Base-by-base conservation (phyloP, 1,140 invertebrate genomes). In the Diprion similis region DNA sequence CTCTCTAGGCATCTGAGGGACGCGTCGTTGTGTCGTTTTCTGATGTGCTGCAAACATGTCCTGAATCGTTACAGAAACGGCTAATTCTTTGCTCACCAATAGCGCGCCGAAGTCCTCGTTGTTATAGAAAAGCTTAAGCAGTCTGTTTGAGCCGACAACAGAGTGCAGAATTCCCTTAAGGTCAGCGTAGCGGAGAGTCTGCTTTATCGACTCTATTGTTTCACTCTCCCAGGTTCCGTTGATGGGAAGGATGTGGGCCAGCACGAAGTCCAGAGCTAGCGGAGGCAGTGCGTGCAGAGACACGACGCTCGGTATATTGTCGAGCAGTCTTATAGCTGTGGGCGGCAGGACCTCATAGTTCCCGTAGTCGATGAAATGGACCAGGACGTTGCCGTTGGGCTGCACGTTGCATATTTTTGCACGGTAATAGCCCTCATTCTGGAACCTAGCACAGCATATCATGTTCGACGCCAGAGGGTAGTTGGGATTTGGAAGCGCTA, bases 341-440 rank as follows among this genome's bases (percentile, higher is more conserved):
- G 89, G 75, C 4, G 88, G 83, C 46, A 92, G 84, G n/a, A 88
- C 79, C 75, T 91, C 91, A 69, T 86, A 86, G 74, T 93, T 93
- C 72, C 94, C 94, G 81, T 92, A 94, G 83, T 95, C 94, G 8
- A 94, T 88, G 71, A 94, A 93, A 59, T 91, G 89, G 6, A 94
- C 90, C 74, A 89, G 82, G 17, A 92, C 87, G 66, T 87, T 81
- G 17, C 88, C 87, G 69, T 88, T 88, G 3, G 83, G 74, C 15
- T 89, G 71, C 74, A 87, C 83, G 10, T 82, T 82, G 7, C 84
- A 83, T 71, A 93, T 87, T 83, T 88, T 89, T 3, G 91, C 91
- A 77, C 93, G 86, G 77, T 91, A 93, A 83, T 91, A 93, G 9
- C 84, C 87, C 45, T 89, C 89, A 82, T 92, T 91, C 83, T 89